Percentiles rank a stretch among this genome's conserved stretches.
phyloP scores from a whole-genome alignment of 2,888 invertebrate species.

The Diachrysia chrysitis region DNA sequence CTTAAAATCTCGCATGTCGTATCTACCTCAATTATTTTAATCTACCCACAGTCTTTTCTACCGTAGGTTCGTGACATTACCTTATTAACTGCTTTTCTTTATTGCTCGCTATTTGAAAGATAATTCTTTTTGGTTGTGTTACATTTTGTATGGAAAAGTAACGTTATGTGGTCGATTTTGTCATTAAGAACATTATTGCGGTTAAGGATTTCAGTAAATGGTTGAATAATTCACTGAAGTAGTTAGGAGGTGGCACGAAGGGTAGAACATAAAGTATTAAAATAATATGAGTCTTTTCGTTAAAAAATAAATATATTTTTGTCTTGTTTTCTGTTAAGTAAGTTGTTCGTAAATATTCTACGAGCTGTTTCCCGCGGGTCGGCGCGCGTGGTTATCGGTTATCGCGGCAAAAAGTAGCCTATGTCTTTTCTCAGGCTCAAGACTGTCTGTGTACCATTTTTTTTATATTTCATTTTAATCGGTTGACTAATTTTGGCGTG shows the following conservation, averaged over 20 bases:
- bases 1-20: conserved; percentile 13
- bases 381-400: too few species aligned
- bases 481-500: too few species aligned
- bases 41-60: conserved; percentile 38
- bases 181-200: conserved; percentile 45
- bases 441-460: too few species aligned
- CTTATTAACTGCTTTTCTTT: conserved; percentile 73
- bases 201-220: conserved; percentile 14
- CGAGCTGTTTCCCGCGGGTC: too few species aligned
- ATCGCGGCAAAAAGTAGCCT: too few species aligned
- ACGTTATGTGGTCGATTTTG: conserved; percentile 45
- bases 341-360: too few species aligned
- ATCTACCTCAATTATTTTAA: conserved; percentile 38
- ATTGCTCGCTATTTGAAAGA: conserved; percentile 65
- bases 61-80: conserved; percentile 65
- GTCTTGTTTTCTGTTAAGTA: too few species aligned
- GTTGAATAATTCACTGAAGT: conserved; percentile 2
- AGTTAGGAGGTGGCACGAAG: not conserved
- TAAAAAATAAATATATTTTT: too few species aligned
- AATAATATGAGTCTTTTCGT: too few species aligned
- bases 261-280: not conserved
- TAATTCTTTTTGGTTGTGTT: conserved; percentile 63
- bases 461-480: too few species aligned
- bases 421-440: too few species aligned
- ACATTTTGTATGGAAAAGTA: conserved; percentile 55